Evolutionary conservation across 1,140 invertebrate genomes (phyloP).

Genomic region (Nebria ingens): DNA sequence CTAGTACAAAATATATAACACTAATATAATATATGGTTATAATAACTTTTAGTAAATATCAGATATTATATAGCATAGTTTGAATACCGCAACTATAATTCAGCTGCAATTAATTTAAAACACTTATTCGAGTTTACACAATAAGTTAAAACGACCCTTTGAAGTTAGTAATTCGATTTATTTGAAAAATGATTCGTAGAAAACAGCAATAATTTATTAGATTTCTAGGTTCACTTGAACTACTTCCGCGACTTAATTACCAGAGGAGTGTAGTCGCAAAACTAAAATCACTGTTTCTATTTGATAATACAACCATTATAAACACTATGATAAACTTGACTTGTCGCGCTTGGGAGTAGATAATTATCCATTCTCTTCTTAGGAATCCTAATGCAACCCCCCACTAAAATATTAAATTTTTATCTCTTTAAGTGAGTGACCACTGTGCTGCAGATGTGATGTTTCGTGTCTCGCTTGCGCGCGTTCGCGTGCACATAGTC

Average conservation of each 20-base stretch:
- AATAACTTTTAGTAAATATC: no score
- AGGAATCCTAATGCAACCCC: background rate
- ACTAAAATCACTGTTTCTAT: background rate
- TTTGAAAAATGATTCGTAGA: no score
- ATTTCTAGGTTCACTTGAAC: background rate
- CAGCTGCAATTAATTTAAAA: no score
- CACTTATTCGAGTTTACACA: no score
- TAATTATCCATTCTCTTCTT: background rate
- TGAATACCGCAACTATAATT: no score
- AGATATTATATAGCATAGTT: no score
- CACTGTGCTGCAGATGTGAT: background rate
- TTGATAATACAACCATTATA: background rate
- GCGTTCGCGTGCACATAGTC: background rate
- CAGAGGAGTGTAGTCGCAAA: background rate
- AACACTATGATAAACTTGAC: background rate
- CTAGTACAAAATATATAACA: no score
- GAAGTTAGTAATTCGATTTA: no score
- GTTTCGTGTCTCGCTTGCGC: background rate
- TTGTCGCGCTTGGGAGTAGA: no score
- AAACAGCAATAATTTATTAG: no score
- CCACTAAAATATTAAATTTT: background rate
- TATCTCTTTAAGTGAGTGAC: background rate
- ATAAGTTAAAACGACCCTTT: no score
- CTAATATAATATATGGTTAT: no score
- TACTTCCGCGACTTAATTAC: background rate